Evolutionary conservation across 37 sponge, comb jelly and placozoan species (phyloP), one percentile per base, ranked within the genome.

Genomic region (Halisarca cf. caerulea): DNA sequence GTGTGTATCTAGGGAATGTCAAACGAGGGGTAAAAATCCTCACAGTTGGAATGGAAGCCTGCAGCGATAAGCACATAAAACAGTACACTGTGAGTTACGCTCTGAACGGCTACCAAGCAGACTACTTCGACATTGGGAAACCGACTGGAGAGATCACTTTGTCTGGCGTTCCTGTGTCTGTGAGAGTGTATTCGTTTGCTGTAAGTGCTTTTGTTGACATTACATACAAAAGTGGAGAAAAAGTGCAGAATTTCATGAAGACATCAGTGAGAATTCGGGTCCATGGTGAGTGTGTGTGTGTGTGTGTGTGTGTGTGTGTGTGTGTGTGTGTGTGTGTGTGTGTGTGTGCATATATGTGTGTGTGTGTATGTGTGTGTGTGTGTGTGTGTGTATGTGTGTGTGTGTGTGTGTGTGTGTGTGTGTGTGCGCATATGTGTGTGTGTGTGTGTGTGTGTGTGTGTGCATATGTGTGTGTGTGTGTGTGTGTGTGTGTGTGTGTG

Each of bases 241-340:
- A 17, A 1, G 17, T 68, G 1, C 30, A 28, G 7, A 68, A 68
- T 34, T 68, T 30, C 33, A 68, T 34, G 1, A 34, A 68, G 30
- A 34, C 69, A 3, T 18, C 30, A 3, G 69, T 68, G 34, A 17
- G 35, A 28, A 30, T 68, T 30, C 3, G 17, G 0, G 35, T 68
- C 17, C 27, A 68, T 68, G 69, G 69, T 68, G 32, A 68, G 69
- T 68, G 11, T 47, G 51, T 47, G 51, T 75, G 27, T 40, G 78
- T 40, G 24, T 75, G 44, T 45, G 44, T 45, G 78, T 41, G 78
- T 45, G n/a, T 75, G 78, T 75, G n/a, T 45, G 78, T 75, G 44
- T 40, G 78, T 75, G 44, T 75, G 78, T 75, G 44, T 75, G 78
- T 75, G 78, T 75, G 78, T 75, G 78, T 75, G 78, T 75, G 78